A percentile compares a stretch with the other conserved stretches of the same genome.
These are phyloP conservation scores for Liolophura sinensis DNA, from an alignment of 1,140 invertebrate genomes.

Conservation along the genomic window DNA sequence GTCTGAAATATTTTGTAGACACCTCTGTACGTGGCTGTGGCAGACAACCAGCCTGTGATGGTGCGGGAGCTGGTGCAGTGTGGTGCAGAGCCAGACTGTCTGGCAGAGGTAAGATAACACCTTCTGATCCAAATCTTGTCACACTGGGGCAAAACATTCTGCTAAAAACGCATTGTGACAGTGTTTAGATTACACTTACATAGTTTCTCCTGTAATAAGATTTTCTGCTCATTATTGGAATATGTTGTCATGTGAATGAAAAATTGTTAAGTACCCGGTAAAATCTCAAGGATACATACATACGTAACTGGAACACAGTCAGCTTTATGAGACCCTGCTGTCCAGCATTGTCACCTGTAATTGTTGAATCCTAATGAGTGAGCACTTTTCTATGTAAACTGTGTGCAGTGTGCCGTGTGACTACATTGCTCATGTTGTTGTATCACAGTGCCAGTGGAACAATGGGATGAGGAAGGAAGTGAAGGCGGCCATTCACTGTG, in stretches of 20 bases:
- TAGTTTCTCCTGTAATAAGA: too few species aligned
- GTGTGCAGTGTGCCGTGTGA: too few species aligned
- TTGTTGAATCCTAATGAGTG: too few species aligned
- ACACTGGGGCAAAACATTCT: neutral
- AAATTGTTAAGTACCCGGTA: too few species aligned
- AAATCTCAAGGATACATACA: too few species aligned
- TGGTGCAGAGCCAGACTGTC: constrained; percentile 71
- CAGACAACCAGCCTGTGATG: constrained; percentile 70
- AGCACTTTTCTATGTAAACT: too few species aligned
- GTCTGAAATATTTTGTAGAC: constrained; percentile 62
- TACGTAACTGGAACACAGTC: too few species aligned
- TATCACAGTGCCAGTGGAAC: constrained; percentile 2
- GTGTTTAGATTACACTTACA: too few species aligned
- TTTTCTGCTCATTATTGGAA: too few species aligned
- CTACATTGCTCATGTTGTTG: neutral
- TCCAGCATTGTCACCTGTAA: too few species aligned
- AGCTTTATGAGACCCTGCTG: too few species aligned
- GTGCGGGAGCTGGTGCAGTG: constrained; percentile 72
- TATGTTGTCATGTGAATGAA: too few species aligned
- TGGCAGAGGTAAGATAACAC: constrained; percentile 69
- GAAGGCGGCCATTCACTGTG: constrained; percentile 45
- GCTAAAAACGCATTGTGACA: neutral
- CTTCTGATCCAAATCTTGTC: neutral
- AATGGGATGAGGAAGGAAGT: constrained; percentile 30
- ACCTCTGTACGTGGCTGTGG: constrained; percentile 73